phyloP scores from a whole-genome alignment of 1,140 invertebrate genomes.

The Delia radicum region DNA sequence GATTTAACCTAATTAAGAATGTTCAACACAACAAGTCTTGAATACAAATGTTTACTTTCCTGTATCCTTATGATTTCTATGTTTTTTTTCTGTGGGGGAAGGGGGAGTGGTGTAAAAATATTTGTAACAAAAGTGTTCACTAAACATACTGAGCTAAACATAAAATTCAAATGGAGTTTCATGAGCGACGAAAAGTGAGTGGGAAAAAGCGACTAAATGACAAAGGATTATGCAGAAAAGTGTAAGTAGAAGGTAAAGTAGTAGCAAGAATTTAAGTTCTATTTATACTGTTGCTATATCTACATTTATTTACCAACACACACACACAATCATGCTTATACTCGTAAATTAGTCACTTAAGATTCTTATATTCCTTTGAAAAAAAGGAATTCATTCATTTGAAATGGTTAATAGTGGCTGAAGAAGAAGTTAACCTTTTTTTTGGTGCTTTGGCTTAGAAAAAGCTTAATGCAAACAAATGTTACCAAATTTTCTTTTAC shows the following conservation, averaged over 20 bases:
- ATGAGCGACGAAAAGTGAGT: not conserved
- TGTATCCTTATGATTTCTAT: not conserved
- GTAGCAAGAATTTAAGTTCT: not conserved
- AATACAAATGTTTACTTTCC: conserved; percentile 46
- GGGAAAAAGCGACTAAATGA: not conserved
- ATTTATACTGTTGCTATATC: not conserved
- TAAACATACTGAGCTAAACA: not conserved
- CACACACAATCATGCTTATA: not conserved
- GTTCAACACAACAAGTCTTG: conserved; percentile 54
- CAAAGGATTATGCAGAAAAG: not conserved
- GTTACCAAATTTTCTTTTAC: too few relatives aligned
- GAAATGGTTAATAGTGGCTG: not conserved
- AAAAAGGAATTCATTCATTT: not conserved
- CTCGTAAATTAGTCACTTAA: not conserved
- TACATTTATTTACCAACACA: not conserved
- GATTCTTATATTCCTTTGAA: not conserved
- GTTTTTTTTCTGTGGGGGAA: not conserved
- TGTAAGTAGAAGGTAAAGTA: not conserved
- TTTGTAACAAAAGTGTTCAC: not conserved
- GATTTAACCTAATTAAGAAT: conserved; percentile 57
- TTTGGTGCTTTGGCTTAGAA: too few relatives aligned
- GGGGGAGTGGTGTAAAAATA: not conserved
- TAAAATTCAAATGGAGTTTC: not conserved
- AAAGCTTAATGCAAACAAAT: too few relatives aligned
- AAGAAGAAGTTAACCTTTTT: not conserved